These are phyloP conservation scores for Pandion haliaetus DNA, from an alignment of 2,113 vertebrate species.

Conservation along the genomic window DNA sequence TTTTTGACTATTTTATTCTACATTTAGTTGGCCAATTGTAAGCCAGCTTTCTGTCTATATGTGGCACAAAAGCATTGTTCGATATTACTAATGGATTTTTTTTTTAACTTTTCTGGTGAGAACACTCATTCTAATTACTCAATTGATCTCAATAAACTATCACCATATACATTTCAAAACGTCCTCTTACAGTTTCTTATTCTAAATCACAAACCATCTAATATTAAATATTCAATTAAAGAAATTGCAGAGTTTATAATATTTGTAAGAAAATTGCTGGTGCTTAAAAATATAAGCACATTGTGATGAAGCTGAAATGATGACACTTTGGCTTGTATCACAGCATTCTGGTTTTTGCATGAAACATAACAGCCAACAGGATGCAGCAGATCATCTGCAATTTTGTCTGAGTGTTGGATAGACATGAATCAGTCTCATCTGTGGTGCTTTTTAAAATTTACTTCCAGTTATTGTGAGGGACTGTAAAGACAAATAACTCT, in stretches of 20 bases:
- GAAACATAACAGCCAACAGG: neutral
- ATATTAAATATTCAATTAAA: slow-evolving; percentile 8
- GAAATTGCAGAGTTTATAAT: slow-evolving; percentile 6
- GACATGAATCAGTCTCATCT: neutral
- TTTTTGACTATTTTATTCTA: slow-evolving; percentile 11
- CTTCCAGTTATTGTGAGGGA: neutral
- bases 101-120: neutral
- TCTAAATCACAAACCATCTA: neutral
- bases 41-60: neutral
- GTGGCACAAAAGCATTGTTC: slow-evolving; percentile 6
- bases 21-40: neutral
- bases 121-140: slow-evolving; percentile 16
- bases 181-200: neutral
- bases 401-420: slow-evolving; percentile 12
- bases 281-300: neutral
- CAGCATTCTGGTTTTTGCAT: neutral
- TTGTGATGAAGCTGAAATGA: slow-evolving; percentile 19
- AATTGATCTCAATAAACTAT: slow-evolving; percentile 3
- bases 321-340: neutral
- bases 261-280: slow-evolving; percentile 6
- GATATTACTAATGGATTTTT: neutral
- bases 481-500: neutral
- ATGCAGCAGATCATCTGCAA: neutral
- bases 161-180: neutral
- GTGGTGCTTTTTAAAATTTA: neutral